Percentiles rank a stretch among this genome's conserved stretches.
These are phyloP conservation scores for Strigamia crassipes DNA, from an alignment of 2,888 invertebrate species.

Conservation along the genomic window DNA sequence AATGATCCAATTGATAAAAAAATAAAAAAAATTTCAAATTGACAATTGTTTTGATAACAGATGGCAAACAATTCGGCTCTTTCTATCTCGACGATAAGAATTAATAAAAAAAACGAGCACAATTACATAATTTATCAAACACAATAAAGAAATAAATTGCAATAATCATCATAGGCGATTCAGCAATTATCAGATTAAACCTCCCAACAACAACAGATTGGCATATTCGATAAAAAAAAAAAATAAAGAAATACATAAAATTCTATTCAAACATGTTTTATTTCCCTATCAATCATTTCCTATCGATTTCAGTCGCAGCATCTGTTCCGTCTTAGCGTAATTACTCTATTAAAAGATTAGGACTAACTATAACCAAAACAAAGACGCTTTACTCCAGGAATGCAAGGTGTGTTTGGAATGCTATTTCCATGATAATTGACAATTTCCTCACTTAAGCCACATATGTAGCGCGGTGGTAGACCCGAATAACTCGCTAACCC, in stretches of 20 bases:
- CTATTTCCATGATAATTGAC: neutral
- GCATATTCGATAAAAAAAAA: too few relatives aligned
- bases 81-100: neutral
- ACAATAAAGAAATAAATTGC: too few relatives aligned
- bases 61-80: neutral
- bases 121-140: neutral
- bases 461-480: neutral
- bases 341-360: neutral
- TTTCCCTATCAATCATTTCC: too few relatives aligned
- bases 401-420: conserved; percentile 32
- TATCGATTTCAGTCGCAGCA: too few relatives aligned
- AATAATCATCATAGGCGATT: too few relatives aligned
- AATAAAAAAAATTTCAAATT: neutral
- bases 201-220: neutral
- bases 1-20: neutral
- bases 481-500: neutral
- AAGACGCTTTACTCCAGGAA: neutral
- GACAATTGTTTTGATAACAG: neutral
- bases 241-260: too few relatives aligned
- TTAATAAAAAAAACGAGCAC: neutral
- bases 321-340: neutral
- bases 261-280: too few relatives aligned
- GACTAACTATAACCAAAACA: neutral
- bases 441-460: conserved; percentile 5
- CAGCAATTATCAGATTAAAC: neutral